Base-by-base conservation (phyloP, 2,797 vertebrate species). In the Pipistrellus pipistrellus region DNA sequence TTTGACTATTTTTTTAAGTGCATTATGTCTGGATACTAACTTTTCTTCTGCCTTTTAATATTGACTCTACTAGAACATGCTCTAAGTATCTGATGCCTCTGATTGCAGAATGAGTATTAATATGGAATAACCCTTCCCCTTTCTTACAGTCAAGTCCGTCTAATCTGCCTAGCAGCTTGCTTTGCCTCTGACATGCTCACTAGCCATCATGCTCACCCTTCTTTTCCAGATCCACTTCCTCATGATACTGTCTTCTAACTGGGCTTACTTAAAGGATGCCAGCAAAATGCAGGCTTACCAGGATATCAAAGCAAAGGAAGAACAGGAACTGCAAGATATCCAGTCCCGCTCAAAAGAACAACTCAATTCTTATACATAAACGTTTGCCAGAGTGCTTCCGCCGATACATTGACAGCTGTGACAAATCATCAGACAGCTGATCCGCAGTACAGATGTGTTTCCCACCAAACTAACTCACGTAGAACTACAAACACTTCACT, bases 141-240 rank as follows among this genome's bases (percentile, higher is more conserved):
- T 85, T 96, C 9, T 97, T 27, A 90, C 96, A 96, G 93, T 53
- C 48, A 94, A 96, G 93, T 92, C 97, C 30, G 51, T 97, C 98
- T 98, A 99, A 99, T 99, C 98, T 98, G 97, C 99, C 98, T 99
- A 98, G 98, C 99, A 98, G 99, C 99, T 98, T 98, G 99, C 99
- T 99, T 99, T 99, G 98, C 99, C 98, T 98, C 99, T 99, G 98
- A 98, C 99, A 98, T 99, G 99, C 99, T 99, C 99, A 99, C 99
- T 98, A 98, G 99, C 99, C 99, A 99, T 99, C 99, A 98, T 99
- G 99, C 99, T 99, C 99, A 99, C 99, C 99, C 99, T 99, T 99
- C 99, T 99, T 98, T 99, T 99, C 98, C 99, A 99, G 99, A 99
- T 99, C 99, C 99, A 99, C 99, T 99, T 99, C 99, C 99, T 99